Evolutionary conservation across 2,888 invertebrate genomes (phyloP), one percentile per base, ranked within the genome.

Genomic region (Cremastobaeus sp.): DNA sequence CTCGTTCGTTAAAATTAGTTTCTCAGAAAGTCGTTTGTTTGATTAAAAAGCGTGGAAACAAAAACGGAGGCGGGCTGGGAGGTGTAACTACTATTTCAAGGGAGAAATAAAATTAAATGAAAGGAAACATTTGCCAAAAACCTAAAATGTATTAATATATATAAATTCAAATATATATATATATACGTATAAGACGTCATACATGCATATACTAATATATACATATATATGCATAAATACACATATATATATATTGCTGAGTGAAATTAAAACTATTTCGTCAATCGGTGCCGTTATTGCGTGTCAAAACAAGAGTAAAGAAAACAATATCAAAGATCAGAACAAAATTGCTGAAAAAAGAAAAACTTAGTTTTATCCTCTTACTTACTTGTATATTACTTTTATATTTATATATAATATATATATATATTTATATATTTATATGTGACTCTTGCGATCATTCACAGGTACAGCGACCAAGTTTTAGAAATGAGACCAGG

Each of bases 241-340:
- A 52, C 37, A 35, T 14, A 43, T 65, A 47, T 34, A 60, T 48
- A 52, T 17, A 37, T 60, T 54, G 30, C 43, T 57, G 30, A 45
- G 52, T 52, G 32, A 15, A 45, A 48, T 57, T 39, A 60, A 54
- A 60, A 69, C 45, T 57, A 68, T 39, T 2, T 57, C 47, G 11
- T 65, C 47, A 69, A 69, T 69, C 43, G 60, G 60, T 59, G 60
- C 69, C 37, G 54, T 54, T 18, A 47, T 45, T 28, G 35, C 64
- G 54, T 21, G 45, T 65, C 37, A 43, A 11, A 17, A 17, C 32
- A 34, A 12, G 47, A 25, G n/a, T 6, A 18, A 17, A 12, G 30
- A 59, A 21, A n/a, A 18, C 5, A 59, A 35, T 11, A 32, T 4
- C 3, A 15, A 50, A 32, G 11, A 6, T 5, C 5, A 32, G 5